These are phyloP conservation scores for Eurois occulta DNA, from an alignment of 2,888 invertebrate genomes.

Conservation along the genomic window DNA sequence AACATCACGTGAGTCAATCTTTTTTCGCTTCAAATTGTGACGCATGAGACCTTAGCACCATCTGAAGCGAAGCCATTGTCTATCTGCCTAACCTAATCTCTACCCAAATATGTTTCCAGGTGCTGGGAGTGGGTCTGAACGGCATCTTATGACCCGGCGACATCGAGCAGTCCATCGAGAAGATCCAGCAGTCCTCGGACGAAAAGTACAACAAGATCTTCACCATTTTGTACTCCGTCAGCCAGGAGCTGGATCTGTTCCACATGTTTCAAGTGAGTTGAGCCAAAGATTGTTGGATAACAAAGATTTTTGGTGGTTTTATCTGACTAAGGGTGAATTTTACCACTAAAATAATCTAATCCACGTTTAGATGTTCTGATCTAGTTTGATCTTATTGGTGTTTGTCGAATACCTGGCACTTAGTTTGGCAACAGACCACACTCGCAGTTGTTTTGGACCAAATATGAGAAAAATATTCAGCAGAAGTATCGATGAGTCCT, in stretches of 20 bases:
- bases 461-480: neutral
- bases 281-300: neutral
- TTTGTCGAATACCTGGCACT: neutral
- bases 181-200: conserved; percentile 92
- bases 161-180: conserved; percentile 92
- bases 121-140: conserved; percentile 94
- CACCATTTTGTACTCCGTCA: conserved; percentile 93
- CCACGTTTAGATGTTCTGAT: neutral
- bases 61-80: neutral
- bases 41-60: neutral
- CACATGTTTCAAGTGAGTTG: conserved; percentile 83
- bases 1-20: neutral
- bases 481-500: neutral
- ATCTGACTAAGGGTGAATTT: neutral
- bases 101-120: conserved; percentile 85
- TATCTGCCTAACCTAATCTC: neutral
- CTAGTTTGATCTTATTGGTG: neutral
- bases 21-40: neutral
- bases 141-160: conserved; percentile 94
- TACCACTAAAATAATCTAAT: neutral
- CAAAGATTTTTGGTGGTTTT: neutral
- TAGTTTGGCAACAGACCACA: neutral
- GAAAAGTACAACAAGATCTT: conserved; percentile 95
- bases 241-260: conserved; percentile 93
- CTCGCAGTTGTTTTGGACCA: neutral